A percentile compares a stretch with the other conserved stretches of the same genome.
These are phyloP conservation scores for Podarcis siculus DNA, from an alignment of 2,797 vertebrate genomes.

Conservation along the genomic window DNA sequence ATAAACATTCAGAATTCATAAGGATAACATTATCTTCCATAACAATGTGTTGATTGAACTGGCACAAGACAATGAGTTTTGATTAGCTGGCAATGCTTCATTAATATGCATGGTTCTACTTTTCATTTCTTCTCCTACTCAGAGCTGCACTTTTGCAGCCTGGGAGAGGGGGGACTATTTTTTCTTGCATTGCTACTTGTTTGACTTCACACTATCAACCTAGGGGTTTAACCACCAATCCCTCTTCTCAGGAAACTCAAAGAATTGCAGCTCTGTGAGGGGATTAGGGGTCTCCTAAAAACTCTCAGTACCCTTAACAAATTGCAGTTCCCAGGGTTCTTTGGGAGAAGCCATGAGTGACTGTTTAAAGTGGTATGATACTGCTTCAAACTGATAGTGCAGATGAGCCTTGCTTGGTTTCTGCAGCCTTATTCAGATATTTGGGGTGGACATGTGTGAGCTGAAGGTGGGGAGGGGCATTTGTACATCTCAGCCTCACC, in stretches of 20 bases:
- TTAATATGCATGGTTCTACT: conserved; percentile 65
- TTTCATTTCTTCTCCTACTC: conserved; percentile 50
- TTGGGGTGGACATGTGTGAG: too few species aligned
- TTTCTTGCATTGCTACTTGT: conserved; percentile 24
- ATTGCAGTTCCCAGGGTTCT: too few species aligned
- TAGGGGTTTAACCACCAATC: too few species aligned
- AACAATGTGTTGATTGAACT: conserved; percentile 71
- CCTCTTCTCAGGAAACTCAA: too few species aligned
- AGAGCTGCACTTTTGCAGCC: conserved; percentile 15
- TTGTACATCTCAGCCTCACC: neutral
- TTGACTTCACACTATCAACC: conserved; percentile 49
- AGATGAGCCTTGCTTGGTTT: neutral
- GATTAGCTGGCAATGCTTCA: conserved; percentile 62
- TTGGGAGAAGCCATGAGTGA: too few species aligned
- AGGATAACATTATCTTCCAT: conserved; percentile 64
- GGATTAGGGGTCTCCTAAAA: too few species aligned
- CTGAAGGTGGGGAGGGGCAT: too few species aligned
- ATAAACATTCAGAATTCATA: conserved; percentile 67
- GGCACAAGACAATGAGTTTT: conserved; percentile 62
- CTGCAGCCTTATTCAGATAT: too few species aligned
- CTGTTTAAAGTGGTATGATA: too few species aligned
- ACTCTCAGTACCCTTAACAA: too few species aligned
- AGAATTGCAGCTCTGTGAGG: too few species aligned
- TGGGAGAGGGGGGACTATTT: conserved; percentile 27
- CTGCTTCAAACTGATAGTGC: too few species aligned